phyloP scores from a whole-genome alignment of 1,140 invertebrate species.

The Pogonomyrmex barbatus region DNA sequence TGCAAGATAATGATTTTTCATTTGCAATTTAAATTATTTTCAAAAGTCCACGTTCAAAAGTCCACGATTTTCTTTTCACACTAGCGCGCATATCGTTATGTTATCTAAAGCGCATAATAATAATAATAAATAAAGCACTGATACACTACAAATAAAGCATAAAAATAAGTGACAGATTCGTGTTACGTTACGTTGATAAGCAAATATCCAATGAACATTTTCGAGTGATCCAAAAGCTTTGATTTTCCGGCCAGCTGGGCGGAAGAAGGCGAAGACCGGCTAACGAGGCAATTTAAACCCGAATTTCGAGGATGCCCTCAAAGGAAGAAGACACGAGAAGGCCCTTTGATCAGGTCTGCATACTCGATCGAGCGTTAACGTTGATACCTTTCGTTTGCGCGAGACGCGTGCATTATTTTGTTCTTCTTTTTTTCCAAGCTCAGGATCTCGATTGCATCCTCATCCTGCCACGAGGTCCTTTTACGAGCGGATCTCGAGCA shows the following conservation, averaged over 20 bases:
- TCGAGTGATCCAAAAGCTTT: constrained; percentile 2
- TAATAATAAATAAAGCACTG: background rate
- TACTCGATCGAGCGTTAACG: constrained; percentile 53
- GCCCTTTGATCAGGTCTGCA: constrained; percentile 41
- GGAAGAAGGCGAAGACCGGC: constrained; percentile 31
- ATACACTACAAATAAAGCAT: constrained; percentile 19
- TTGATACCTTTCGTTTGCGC: constrained; percentile 43
- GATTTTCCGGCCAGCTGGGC: constrained; percentile 36
- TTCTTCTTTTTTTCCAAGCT: background rate
- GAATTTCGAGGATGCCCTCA: constrained; percentile 49
- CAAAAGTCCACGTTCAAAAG: background rate
- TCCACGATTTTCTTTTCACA: background rate
- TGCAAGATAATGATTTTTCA: background rate
- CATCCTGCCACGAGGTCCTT: constrained; percentile 52
- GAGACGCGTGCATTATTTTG: constrained; percentile 22
- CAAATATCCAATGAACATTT: constrained; percentile 7
- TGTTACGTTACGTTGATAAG: background rate
- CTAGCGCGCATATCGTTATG: background rate
- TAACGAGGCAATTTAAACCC: constrained; percentile 54
- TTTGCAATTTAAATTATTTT: constrained; percentile 3
- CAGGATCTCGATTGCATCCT: constrained; percentile 12
- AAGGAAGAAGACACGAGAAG: constrained; percentile 27
- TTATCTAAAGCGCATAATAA: background rate
- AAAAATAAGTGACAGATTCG: background rate
- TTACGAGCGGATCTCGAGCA: constrained; percentile 68